A percentile compares a stretch with the other conserved stretches of the same genome.
phyloP scores from a whole-genome alignment of 1,140 invertebrate species.

The Dendroctonus ponderosae region DNA sequence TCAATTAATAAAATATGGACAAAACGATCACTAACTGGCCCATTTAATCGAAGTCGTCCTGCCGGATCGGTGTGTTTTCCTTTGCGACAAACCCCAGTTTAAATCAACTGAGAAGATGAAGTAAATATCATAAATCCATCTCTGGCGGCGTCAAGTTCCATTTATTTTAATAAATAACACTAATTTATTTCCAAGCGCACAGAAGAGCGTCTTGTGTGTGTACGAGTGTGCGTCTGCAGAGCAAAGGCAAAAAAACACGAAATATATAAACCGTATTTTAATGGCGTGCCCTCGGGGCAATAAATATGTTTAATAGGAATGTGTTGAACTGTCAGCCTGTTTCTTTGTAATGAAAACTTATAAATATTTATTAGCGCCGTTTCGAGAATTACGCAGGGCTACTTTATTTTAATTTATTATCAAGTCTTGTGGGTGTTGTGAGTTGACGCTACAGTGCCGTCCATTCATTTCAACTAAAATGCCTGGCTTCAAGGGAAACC shows the following conservation, averaged over 20 bases:
- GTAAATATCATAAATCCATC: not conserved
- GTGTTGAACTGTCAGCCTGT: slow-evolving; percentile 32
- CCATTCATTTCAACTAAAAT: not conserved
- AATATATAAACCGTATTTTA: slow-evolving; percentile 20
- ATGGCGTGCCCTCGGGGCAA: slow-evolving; percentile 25
- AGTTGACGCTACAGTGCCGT: not conserved
- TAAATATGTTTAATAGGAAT: slow-evolving; percentile 34
- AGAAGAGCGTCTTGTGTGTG: not conserved
- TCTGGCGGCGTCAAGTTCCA: slow-evolving; percentile 13
- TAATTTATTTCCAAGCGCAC: slow-evolving; percentile 21
- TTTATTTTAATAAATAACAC: slow-evolving; percentile 20
- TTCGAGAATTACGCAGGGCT: slow-evolving; percentile 13
- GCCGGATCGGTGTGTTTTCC: too few relatives aligned
- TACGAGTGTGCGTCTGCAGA: slow-evolving; percentile 3
- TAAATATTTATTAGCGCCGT: slow-evolving; percentile 29
- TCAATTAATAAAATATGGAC: too few relatives aligned
- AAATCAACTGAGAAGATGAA: too few relatives aligned
- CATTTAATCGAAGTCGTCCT: too few relatives aligned
- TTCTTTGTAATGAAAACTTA: slow-evolving; percentile 32
- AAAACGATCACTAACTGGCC: too few relatives aligned
- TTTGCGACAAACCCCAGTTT: too few relatives aligned
- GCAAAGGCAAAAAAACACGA: slow-evolving; percentile 20
- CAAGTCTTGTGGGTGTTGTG: too few relatives aligned
- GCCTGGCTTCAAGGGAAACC: not conserved
- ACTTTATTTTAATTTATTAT: slow-evolving; percentile 33